Evolutionary conservation across 2,113 vertebrate species (phyloP).

Genomic region (Tragelaphus scriptus): DNA sequence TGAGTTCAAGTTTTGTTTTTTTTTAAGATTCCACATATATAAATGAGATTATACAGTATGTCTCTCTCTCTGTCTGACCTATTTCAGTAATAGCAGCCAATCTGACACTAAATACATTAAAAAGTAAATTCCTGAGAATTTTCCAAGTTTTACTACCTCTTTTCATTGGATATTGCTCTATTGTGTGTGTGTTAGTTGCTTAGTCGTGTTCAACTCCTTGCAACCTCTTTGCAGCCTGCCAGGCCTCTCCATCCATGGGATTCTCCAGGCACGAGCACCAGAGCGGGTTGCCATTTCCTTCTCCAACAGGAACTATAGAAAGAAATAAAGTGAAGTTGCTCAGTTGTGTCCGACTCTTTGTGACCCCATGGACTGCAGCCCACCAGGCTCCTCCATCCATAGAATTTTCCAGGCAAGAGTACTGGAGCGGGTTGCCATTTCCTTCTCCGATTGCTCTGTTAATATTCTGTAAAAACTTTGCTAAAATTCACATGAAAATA

Average conservation of each 20-base stretch:
- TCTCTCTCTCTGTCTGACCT: not conserved
- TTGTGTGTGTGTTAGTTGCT: not conserved
- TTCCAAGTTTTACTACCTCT: not conserved
- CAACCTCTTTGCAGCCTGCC: no score
- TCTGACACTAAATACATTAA: not conserved
- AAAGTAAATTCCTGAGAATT: slow-evolving; percentile 25
- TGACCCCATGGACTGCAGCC: no score
- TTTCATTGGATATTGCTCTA: not conserved
- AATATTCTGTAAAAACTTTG: not conserved
- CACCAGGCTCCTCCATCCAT: no score
- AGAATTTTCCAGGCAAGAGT: no score
- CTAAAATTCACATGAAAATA: not conserved
- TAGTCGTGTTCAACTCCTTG: no score
- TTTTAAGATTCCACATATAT: not conserved
- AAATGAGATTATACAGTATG: not conserved
- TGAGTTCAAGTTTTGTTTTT: not conserved
- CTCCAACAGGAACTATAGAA: no score
- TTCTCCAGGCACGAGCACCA: no score
- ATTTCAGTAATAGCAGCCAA: not conserved
- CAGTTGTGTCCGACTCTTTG: no score
- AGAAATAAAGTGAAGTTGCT: no score
- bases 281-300: no score
- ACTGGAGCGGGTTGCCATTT: not conserved
- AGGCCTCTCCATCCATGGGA: no score
- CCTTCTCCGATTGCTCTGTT: not conserved